These are phyloP conservation scores for Serranus cabrilla DNA, from an alignment of 2,797 vertebrate species.

Conservation along the genomic window DNA sequence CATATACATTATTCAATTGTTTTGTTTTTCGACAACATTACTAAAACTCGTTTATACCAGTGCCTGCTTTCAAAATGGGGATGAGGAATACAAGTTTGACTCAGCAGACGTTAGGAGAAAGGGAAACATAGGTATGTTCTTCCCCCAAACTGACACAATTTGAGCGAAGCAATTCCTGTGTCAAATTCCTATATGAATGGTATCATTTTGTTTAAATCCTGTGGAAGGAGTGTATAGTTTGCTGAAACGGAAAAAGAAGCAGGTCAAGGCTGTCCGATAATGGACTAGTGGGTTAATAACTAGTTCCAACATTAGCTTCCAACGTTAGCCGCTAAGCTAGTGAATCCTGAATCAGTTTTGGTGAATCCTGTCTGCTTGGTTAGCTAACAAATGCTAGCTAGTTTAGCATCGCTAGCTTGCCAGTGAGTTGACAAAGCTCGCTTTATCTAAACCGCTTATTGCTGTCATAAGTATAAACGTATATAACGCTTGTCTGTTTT, in stretches of 20 bases:
- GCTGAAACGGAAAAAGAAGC: neutral
- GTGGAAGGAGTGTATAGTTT: too few relatives aligned
- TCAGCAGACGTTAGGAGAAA: neutral
- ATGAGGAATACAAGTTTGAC: neutral
- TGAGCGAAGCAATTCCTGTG: neutral
- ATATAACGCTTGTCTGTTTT: neutral
- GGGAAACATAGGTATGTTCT: neutral
- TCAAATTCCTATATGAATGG: rapidly evolving
- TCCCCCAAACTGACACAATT: neutral
- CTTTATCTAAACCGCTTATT: neutral
- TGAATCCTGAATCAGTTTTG: conserved; percentile 53
- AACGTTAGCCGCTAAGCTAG: conserved; percentile 60
- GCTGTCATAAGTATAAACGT: neutral
- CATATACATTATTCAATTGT: neutral
- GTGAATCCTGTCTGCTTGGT: conserved; percentile 57
- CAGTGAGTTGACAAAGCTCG: conserved; percentile 66
- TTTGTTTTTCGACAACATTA: rapidly evolving
- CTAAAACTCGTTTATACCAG: rapidly evolving
- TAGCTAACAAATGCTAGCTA: conserved; percentile 63
- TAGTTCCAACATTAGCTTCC: conserved; percentile 20
- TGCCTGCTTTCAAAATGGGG: neutral
- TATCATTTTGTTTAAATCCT: neutral
- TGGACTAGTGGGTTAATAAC: neutral
- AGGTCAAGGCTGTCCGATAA: conserved; percentile 43
- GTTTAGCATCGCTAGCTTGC: conserved; percentile 64